Evolutionary conservation across 1,140 invertebrate species (phyloP), one percentile per base, ranked within the genome.

Genomic region (Formica selysi): DNA sequence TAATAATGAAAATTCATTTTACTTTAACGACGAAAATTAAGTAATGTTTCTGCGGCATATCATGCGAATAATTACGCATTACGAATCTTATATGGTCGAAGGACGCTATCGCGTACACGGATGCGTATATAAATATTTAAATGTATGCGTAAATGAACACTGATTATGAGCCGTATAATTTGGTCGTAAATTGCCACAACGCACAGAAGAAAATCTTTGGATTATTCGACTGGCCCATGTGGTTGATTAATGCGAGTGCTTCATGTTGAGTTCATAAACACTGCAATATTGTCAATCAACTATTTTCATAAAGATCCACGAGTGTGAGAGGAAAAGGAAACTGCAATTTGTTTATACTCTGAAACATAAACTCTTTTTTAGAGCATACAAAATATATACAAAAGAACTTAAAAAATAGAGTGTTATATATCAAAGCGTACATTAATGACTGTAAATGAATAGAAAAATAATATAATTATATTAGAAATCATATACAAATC

Each of bases 241-340:
- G 74, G 44, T 59, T 41, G 51, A 68, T 79, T 79, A 86, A 86
- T 80, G 64, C 76, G 64, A 54, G 57, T 22, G 73, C 22, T 78
- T 36, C 48, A 19, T 11, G 62, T 38, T 65, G 19, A 59, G 83
- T 54, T 81, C 57, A 71, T 86, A 86, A 86, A 81, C 67, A 67
- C 62, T 57, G 51, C 41, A 76, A 81, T 86, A 81, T 81, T 51
- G 76, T 81, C 85, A 81, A 67, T 86, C 78, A 86, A 22, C 51
- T 68, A 59, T 68, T 67, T 51, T 76, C 67, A 13, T 48, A 29
- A 71, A 44, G 26, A 67, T 59, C 22, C 61, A 13, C 32, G 29
- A 44, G 76, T 7, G n/a, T 13, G 38, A 61, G 16, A 81, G 29
- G 19, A 19, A 7, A 22, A 48, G 32, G 32, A 36, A 64, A 65